A percentile compares a stretch with the other conserved stretches of the same genome.
These are phyloP conservation scores for Neoniphon sammara DNA, from an alignment of 2,797 vertebrate genomes.

Conservation along the genomic window DNA sequence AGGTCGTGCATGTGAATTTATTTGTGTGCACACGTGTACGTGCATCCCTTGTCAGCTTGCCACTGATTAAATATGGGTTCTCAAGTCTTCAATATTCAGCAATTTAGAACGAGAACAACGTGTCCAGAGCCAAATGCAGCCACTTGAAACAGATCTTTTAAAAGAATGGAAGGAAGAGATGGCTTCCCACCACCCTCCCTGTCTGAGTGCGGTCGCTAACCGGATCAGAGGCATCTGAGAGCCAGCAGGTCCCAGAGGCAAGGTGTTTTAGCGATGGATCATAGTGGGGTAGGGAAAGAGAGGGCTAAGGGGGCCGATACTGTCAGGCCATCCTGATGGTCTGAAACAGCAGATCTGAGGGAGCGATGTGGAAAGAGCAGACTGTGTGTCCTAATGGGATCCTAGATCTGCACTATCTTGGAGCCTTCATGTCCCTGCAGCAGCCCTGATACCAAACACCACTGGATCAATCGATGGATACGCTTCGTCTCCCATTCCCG, in stretches of 20 bases:
- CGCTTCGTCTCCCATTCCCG: background rate
- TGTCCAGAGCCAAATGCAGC: background rate
- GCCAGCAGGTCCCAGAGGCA: constrained; percentile 46
- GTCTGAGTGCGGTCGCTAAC: constrained; percentile 32
- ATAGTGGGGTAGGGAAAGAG: constrained; percentile 22
- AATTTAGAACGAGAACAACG: background rate
- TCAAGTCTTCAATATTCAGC: background rate
- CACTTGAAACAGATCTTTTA: constrained; percentile 41
- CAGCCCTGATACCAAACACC: constrained; percentile 44
- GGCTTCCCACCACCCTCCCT: constrained; percentile 21
- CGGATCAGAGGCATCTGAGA: constrained; percentile 55
- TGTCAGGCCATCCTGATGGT: constrained; percentile 43
- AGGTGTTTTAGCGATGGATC: constrained; percentile 61
- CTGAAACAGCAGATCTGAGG: constrained; percentile 65
- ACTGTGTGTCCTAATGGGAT: constrained; percentile 55
- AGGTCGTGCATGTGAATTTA: background rate
- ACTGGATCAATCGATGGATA: constrained; percentile 48
- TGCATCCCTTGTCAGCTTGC: background rate
- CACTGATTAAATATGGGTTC: background rate
- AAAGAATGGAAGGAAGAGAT: constrained; percentile 42
- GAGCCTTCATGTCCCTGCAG: constrained; percentile 61
- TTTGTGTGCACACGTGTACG: background rate
- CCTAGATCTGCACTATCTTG: constrained; percentile 50
- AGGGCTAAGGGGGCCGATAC: constrained; percentile 25
- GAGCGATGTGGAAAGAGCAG: constrained; percentile 41